phyloP scores from a whole-genome alignment of 2,888 invertebrate genomes.

The Nowickia ferox region DNA sequence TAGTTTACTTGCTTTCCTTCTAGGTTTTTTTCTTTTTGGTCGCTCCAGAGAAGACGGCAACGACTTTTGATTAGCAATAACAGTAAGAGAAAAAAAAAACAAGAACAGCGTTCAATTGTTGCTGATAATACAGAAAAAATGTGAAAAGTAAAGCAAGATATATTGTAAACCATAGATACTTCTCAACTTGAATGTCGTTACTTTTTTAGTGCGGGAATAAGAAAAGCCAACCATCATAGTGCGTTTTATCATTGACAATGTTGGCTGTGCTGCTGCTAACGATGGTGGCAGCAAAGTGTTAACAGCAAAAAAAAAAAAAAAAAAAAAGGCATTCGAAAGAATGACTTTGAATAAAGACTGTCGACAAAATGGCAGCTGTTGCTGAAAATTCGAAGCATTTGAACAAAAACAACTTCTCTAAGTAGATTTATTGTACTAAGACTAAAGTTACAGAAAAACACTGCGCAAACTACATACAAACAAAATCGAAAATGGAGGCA shows the following conservation, averaged over 20 bases:
- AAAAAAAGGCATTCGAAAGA: conserved; percentile 32
- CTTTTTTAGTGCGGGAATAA: background rate
- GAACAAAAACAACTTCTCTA: conserved; percentile 47
- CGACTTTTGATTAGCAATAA: conserved; percentile 55
- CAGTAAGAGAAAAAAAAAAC: conserved; percentile 34
- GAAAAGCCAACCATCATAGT: conserved; percentile 44
- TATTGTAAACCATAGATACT: conserved; percentile 42
- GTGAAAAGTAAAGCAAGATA: conserved; percentile 43
- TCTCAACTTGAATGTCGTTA: conserved; percentile 10
- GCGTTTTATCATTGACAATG: conserved; percentile 60
- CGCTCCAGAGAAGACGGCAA: conserved; percentile 26
- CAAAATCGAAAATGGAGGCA: background rate
- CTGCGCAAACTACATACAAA: background rate
- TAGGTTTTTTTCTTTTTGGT: conserved; percentile 2
- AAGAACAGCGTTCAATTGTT: conserved; percentile 66
- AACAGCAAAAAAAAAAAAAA: conserved; percentile 27
- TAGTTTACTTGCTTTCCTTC: conserved; percentile 20
- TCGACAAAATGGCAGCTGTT: conserved; percentile 68
- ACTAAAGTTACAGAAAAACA: conserved; percentile 15
- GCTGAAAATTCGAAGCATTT: conserved; percentile 37
- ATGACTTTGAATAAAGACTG: conserved; percentile 68
- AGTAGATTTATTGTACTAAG: conserved; percentile 58
- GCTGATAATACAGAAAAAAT: conserved; percentile 56
- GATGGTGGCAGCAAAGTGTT: conserved; percentile 56
- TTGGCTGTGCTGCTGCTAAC: conserved; percentile 12